Evolutionary conservation across 2,888 invertebrate genomes (phyloP).

Genomic region (Drosophila recens): DNA sequence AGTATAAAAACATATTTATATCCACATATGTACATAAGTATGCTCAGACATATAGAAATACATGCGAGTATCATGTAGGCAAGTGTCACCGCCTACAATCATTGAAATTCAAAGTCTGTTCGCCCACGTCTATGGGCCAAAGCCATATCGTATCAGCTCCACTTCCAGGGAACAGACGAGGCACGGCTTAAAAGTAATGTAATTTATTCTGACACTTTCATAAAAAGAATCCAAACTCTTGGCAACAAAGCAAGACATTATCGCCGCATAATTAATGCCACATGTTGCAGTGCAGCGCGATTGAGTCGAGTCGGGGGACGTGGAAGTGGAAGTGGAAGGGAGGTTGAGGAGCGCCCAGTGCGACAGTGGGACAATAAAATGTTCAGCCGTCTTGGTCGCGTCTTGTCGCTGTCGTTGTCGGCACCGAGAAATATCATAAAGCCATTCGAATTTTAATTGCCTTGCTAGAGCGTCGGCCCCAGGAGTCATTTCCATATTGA

Average conservation of each 20-base stretch:
- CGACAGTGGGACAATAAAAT: slow-evolving; percentile 60
- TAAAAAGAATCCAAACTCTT: slow-evolving; percentile 71
- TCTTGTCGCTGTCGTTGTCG: slow-evolving; percentile 33
- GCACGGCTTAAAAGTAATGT: slow-evolving; percentile 67
- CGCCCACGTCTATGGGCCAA: slow-evolving; percentile 14
- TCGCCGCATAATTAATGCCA: slow-evolving; percentile 80
- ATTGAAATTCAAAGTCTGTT: slow-evolving; percentile 59
- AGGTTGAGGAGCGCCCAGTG: slow-evolving; percentile 17
- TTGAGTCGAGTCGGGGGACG: background rate
- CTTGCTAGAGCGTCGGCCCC: slow-evolving; percentile 54
- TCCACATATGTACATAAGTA: slow-evolving; percentile 7
- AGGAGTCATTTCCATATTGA: slow-evolving; percentile 67
- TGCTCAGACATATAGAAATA: slow-evolving; percentile 3
- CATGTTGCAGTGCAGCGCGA: slow-evolving; percentile 69
- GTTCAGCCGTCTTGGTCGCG: slow-evolving; percentile 34
- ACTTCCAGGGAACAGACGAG: slow-evolving; percentile 36
- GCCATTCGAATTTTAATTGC: slow-evolving; percentile 77
- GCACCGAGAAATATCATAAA: slow-evolving; percentile 70
- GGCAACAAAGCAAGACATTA: slow-evolving; percentile 77
- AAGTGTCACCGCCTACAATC: slow-evolving; percentile 41
- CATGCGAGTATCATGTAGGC: slow-evolving; percentile 9
- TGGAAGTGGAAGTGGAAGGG: background rate
- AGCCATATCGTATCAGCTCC: slow-evolving; percentile 42
- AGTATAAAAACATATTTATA: slow-evolving; percentile 39
- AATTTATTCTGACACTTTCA: slow-evolving; percentile 82